Percentiles rank a stretch among this genome's conserved stretches.
phyloP scores from a whole-genome alignment of 23 tunicate species.

The Trididemnum miniatum region DNA sequence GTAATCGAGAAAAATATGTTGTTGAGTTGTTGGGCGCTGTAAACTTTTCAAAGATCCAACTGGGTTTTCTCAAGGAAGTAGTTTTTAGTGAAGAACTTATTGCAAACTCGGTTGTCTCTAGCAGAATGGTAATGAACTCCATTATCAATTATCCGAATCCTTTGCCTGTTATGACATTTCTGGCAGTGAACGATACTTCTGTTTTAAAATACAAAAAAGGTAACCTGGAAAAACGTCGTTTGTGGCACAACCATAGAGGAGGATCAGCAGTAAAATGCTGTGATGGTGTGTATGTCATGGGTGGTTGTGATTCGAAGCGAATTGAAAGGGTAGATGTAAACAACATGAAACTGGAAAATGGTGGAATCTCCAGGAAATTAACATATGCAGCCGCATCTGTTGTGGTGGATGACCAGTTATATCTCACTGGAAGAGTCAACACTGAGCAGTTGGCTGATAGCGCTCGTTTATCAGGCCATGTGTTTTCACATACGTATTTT shows the following conservation, averaged over 20 bases:
- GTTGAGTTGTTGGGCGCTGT: neutral
- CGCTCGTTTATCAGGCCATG: too few relatives aligned
- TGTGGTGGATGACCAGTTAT: neutral
- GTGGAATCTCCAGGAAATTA: too few relatives aligned
- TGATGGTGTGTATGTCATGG: neutral
- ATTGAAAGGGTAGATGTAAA: neutral
- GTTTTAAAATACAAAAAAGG: too few relatives aligned
- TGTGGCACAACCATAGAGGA: neutral
- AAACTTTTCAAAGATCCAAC: neutral
- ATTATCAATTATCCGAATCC: too few relatives aligned
- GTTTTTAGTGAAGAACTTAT: neutral
- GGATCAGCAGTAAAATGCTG: neutral
- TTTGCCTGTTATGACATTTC: too few relatives aligned
- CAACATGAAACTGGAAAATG: neutral
- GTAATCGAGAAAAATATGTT: neutral
- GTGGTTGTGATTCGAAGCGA: neutral
- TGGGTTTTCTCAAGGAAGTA: neutral
- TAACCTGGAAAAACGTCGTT: too few relatives aligned
- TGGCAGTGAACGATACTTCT: too few relatives aligned
- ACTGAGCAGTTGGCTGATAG: neutral
- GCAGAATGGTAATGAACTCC: too few relatives aligned
- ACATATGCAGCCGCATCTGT: neutral
- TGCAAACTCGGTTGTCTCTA: too few relatives aligned
- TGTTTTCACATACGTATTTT: too few relatives aligned
- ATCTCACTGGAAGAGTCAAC: neutral